A percentile compares a stretch with the other conserved stretches of the same genome.
These are phyloP conservation scores for Anoplophora glabripennis DNA, from an alignment of 1,140 invertebrate species.

Conservation along the genomic window DNA sequence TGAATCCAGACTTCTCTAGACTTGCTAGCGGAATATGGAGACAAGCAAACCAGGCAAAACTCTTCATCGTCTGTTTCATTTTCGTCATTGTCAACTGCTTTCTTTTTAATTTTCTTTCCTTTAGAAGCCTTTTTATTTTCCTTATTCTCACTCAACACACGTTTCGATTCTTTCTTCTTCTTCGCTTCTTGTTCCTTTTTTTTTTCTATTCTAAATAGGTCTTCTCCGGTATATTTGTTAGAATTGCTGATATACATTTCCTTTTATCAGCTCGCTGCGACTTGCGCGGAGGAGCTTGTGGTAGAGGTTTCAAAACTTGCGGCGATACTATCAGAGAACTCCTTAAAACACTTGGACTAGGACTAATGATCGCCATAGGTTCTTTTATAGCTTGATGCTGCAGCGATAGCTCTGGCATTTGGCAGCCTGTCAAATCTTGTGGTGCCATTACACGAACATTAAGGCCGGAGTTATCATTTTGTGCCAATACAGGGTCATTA, in stretches of 20 bases:
- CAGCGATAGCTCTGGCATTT: neutral
- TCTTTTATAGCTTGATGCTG: neutral
- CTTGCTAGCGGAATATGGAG: too few relatives aligned
- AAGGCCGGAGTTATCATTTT: neutral
- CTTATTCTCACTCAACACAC: constrained; percentile 2
- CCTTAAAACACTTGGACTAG: neutral
- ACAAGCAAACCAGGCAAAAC: too few relatives aligned
- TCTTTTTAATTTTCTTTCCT: neutral
- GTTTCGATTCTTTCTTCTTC: constrained; percentile 1
- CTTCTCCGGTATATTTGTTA: neutral
- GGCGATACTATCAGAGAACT: neutral
- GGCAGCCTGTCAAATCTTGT: neutral
- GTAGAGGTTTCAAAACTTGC: neutral
- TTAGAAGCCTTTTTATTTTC: neutral
- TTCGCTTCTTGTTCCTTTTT: neutral
- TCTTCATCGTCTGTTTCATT: too few relatives aligned
- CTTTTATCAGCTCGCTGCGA: neutral
- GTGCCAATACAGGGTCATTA: neutral
- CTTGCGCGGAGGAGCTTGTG: neutral
- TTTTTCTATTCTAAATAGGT: too few relatives aligned
- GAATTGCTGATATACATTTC: neutral
- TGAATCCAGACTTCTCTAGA: too few relatives aligned
- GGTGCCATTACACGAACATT: neutral
- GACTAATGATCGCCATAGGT: neutral
- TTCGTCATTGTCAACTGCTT: too few relatives aligned